These are phyloP conservation scores for Neoscelio sp. DNA, from an alignment of 2,888 invertebrate species.

Conservation along the genomic window DNA sequence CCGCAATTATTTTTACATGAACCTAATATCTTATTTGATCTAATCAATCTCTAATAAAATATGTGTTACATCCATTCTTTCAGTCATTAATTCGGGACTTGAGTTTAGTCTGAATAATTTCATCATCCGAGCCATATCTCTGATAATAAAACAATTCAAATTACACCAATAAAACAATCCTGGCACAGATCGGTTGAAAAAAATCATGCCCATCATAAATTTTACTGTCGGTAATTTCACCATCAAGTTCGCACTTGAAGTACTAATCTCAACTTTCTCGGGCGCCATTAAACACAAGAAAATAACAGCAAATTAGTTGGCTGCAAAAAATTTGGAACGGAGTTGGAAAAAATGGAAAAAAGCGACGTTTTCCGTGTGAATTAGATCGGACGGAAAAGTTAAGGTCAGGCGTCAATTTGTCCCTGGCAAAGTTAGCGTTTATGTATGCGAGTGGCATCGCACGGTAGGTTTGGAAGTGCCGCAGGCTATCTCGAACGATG, in stretches of 20 bases:
- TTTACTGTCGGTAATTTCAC: conserved; percentile 35
- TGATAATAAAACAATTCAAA: conserved; percentile 8
- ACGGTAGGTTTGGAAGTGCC: conserved; percentile 79
- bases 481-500: conserved; percentile 79
- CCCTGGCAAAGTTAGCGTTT: conserved; percentile 78
- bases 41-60: too few relatives aligned
- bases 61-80: too few relatives aligned
- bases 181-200: not conserved
- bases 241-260: conserved; percentile 2
- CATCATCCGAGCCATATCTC: too few relatives aligned
- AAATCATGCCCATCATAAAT: conserved; percentile 10
- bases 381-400: conserved; percentile 46
- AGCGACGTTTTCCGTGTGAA: conserved; percentile 10
- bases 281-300: conserved; percentile 2
- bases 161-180: conserved; percentile 30
- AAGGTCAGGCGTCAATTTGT: conserved; percentile 74
- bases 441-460: conserved; percentile 77
- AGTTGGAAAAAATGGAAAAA: not conserved
- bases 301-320: conserved; percentile 1
- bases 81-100: too few relatives aligned
- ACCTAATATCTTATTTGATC: too few relatives aligned
- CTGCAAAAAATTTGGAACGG: not conserved
- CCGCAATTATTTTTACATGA: too few relatives aligned
- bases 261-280: not conserved
- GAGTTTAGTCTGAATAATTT: too few relatives aligned